Conservation (phyloP, 2,797 vertebrate genomes). For the Anniella stebbinsi region DNA sequence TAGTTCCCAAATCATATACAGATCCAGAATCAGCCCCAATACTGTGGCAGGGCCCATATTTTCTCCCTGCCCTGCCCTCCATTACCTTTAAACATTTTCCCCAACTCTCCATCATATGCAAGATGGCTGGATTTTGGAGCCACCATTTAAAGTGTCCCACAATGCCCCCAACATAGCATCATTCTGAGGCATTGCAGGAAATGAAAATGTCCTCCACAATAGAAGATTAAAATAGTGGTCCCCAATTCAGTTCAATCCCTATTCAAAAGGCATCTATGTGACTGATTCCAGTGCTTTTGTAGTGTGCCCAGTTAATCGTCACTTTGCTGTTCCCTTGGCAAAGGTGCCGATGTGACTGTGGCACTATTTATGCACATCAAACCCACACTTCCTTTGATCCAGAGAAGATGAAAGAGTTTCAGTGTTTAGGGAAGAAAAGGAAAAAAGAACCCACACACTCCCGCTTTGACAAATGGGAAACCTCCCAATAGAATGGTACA, state of each 20-base stretch:
- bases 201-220: not conserved
- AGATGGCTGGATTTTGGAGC: not conserved
- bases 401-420: conserved; percentile 37
- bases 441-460: conserved; percentile 6
- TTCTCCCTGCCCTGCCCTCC: too few species aligned
- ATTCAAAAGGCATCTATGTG: conserved; percentile 20
- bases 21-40: not conserved
- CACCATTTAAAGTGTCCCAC: not conserved
- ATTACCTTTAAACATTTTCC: not conserved
- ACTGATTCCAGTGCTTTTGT: conserved; percentile 39
- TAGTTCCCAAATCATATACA: not conserved
- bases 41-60: not conserved
- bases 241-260: not conserved
- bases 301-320: conserved; percentile 34
- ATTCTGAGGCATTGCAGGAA: not conserved
- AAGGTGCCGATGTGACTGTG: conserved; percentile 41
- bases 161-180: not conserved
- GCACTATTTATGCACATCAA: not conserved
- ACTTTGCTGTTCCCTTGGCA: conserved; percentile 28
- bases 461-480: conserved; percentile 22
- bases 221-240: not conserved
- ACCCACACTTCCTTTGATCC: conserved; percentile 43
- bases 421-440: conserved; percentile 8
- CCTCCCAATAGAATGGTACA: not conserved
- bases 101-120: not conserved